Conservation (phyloP, 2,113 vertebrate genomes). For the Perccottus glenii region DNA sequence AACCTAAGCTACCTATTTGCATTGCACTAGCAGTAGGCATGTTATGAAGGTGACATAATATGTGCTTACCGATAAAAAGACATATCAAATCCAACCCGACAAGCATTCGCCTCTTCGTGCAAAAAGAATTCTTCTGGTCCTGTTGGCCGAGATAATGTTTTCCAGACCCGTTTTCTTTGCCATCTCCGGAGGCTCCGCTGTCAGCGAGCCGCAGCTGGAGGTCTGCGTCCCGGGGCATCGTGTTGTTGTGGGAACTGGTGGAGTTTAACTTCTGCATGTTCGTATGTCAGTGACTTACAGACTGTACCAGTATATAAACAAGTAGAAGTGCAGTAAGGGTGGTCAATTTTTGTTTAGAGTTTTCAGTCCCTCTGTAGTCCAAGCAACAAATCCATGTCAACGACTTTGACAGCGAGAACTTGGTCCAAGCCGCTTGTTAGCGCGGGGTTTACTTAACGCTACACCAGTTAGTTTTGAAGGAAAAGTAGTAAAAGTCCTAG, state of each 20-base stretch:
- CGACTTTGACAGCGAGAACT: slow-evolving; percentile 58
- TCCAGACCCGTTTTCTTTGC: slow-evolving; percentile 76
- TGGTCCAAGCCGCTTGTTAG: slow-evolving; percentile 4
- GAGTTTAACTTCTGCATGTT: slow-evolving; percentile 78
- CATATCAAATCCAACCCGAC: slow-evolving; percentile 81
- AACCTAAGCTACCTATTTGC: too few relatives aligned
- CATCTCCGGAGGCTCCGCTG: slow-evolving; percentile 64
- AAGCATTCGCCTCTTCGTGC: slow-evolving; percentile 79
- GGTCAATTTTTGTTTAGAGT: not conserved
- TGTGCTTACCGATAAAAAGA: slow-evolving; percentile 76
- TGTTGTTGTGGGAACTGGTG: slow-evolving; percentile 49
- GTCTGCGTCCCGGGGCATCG: slow-evolving; percentile 74
- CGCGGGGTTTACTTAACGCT: not conserved
- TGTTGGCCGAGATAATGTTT: slow-evolving; percentile 56
- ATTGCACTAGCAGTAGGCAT: too few relatives aligned
- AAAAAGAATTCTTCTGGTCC: slow-evolving; percentile 56
- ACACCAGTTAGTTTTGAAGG: not conserved
- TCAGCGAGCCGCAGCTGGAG: slow-evolving; percentile 76
- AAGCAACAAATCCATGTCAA: slow-evolving; percentile 62
- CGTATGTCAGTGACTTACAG: not conserved
- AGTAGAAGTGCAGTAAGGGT: not conserved
- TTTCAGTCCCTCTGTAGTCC: slow-evolving; percentile 55
- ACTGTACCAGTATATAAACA: not conserved
- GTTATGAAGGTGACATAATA: too few relatives aligned
- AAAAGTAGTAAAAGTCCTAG: not conserved